Evolutionary conservation across 2,113 vertebrate genomes (phyloP), one percentile per base, ranked within the genome.

Genomic region (Spea multiplicata): DNA sequence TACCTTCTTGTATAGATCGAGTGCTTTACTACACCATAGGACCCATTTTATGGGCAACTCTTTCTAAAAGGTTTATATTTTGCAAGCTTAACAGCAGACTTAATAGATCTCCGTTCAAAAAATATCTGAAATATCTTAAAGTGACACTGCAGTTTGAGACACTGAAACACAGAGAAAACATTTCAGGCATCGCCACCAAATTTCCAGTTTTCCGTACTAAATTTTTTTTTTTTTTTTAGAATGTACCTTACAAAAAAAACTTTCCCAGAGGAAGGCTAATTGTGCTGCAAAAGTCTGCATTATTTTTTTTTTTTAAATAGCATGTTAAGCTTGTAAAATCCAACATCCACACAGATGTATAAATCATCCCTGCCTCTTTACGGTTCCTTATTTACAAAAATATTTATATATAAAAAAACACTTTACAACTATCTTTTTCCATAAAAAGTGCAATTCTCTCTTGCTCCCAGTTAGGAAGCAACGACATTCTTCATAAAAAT

Each of bases 401-500:
- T 88, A 92, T 92, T 86, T 57, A 70, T 73, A 79, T 78, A 71
- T 66, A 77, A 64, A 61, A 64, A 59, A 77, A 89, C 91, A 90
- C 86, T 91, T 90, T 92, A 92, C 89, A 91, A 66, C 89, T 81
- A 77, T 84, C 87, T 79, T 90, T 88, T 88, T 87, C 86, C 89
- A 87, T 89, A 91, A 87, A 93, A 94, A 94, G 93, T 94, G 93
- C 93, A 93, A 90, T 90, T 92, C 91, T 92, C 81, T 87, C 88
- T 92, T 79, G 84, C 92, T 73, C 89, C 90, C 89, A 71, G n/a
- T 85, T 79, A 85, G 45, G 88, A 82, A 85, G 92, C 85, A 87
- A 91, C 88, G 85, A 98, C 96, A 96, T 98, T 98, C 96, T 98
- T 98, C 95, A 98, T 95, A 84, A 94, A 72, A 86, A 88, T 82